A percentile compares a stretch with the other conserved stretches of the same genome.
phyloP scores from a whole-genome alignment of 2,113 vertebrate species.

The Camarhynchus parvulus region DNA sequence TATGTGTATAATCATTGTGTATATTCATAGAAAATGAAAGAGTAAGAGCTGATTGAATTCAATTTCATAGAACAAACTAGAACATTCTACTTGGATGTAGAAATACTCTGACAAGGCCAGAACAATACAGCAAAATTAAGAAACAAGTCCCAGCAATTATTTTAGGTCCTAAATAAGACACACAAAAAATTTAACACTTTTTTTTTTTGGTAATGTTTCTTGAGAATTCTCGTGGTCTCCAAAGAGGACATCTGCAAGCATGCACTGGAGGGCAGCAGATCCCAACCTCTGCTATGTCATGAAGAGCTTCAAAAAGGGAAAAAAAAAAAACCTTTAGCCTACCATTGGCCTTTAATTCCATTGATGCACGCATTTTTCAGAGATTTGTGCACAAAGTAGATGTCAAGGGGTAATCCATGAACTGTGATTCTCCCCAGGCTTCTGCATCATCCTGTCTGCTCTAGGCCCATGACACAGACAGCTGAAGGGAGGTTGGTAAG shows the following conservation, averaged over 20 bases:
- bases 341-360: background rate
- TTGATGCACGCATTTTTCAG: background rate
- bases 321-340: background rate
- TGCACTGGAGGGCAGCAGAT: slow-evolving; percentile 47
- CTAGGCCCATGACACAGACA: fast-evolving
- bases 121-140: background rate
- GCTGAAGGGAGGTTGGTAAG: background rate
- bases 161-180: background rate
- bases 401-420: background rate
- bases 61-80: background rate
- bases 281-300: background rate
- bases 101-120: background rate
- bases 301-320: fast-evolving
- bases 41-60: background rate
- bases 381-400: background rate
- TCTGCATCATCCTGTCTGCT: background rate
- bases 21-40: background rate
- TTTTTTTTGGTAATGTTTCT: background rate
- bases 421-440: background rate
- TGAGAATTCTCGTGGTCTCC: background rate
- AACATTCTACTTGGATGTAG: background rate
- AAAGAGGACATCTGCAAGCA: background rate
- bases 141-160: background rate
- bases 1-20: background rate
- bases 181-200: background rate